These are phyloP conservation scores for Umimayanthus chanpuru DNA, from an alignment of 92 coral and sea anemone species.

Conservation along the genomic window DNA sequence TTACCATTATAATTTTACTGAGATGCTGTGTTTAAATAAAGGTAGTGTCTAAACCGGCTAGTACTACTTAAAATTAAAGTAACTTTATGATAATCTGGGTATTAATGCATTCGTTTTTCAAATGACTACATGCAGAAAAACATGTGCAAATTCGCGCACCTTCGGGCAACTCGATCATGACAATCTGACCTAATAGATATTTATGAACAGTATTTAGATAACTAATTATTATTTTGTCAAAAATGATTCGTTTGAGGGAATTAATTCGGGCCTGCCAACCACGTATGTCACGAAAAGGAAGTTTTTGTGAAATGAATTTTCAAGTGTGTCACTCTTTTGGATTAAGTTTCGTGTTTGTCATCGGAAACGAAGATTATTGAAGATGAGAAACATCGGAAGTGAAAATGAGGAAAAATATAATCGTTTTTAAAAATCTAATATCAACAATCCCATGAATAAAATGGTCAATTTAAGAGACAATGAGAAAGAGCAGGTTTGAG, in stretches of 20 bases:
- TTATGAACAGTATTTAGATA: background rate
- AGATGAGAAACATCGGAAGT: background rate
- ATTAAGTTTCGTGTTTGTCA: background rate
- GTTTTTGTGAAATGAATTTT: background rate
- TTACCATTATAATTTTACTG: too few species aligned
- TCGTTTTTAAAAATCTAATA: background rate
- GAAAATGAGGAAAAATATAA: background rate
- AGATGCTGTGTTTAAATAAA: too few species aligned
- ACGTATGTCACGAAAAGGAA: background rate
- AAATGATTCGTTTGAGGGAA: background rate
- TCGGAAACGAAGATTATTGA: conserved; percentile 1
- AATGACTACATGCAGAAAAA: background rate
- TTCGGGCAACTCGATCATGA: background rate
- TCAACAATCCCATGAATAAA: background rate
- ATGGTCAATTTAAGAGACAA: background rate
- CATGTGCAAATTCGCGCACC: background rate
- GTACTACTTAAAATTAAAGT: too few species aligned
- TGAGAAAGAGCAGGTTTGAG: background rate
- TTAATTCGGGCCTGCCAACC: background rate
- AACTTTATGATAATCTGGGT: too few species aligned
- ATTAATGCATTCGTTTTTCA: background rate
- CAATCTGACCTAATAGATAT: background rate
- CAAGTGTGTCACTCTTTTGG: background rate
- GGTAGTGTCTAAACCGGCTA: too few species aligned
- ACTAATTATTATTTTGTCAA: conserved; percentile 15